phyloP scores from a whole-genome alignment of 2,888 invertebrate genomes.

The Tachystola acroxantha region DNA sequence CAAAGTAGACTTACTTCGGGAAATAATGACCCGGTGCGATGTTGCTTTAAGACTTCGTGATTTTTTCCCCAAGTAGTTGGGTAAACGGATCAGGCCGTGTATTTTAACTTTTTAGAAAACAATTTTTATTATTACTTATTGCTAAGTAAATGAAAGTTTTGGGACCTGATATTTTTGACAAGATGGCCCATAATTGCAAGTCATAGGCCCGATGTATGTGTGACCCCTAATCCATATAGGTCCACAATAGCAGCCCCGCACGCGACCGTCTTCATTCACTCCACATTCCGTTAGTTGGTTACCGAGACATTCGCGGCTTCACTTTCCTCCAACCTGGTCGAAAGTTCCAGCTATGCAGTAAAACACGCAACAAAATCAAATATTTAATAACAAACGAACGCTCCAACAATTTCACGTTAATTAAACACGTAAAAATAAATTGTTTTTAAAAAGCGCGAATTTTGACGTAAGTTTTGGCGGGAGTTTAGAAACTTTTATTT shows the following conservation, averaged over 20 bases:
- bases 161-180: no score
- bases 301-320: constrained; percentile 31
- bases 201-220: neutral
- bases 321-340: constrained; percentile 40
- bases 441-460: neutral
- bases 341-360: constrained; percentile 32
- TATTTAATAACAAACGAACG: constrained; percentile 10
- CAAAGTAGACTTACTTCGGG: no score
- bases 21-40: no score
- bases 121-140: no score
- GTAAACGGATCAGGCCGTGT: no score
- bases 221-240: constrained; percentile 2
- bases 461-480: constrained; percentile 33
- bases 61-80: no score
- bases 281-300: constrained; percentile 59
- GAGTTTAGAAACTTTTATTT: constrained; percentile 19
- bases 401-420: constrained; percentile 10
- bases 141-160: no score
- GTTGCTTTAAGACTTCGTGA: no score
- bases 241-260: constrained; percentile 31
- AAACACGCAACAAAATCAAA: constrained; percentile 15
- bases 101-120: no score
- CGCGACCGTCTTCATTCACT: constrained; percentile 48
- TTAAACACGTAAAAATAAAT: constrained; percentile 13
- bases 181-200: no score